Base-by-base conservation (phyloP, 1,140 invertebrate genomes). In the Neuroterus valhalla region DNA sequence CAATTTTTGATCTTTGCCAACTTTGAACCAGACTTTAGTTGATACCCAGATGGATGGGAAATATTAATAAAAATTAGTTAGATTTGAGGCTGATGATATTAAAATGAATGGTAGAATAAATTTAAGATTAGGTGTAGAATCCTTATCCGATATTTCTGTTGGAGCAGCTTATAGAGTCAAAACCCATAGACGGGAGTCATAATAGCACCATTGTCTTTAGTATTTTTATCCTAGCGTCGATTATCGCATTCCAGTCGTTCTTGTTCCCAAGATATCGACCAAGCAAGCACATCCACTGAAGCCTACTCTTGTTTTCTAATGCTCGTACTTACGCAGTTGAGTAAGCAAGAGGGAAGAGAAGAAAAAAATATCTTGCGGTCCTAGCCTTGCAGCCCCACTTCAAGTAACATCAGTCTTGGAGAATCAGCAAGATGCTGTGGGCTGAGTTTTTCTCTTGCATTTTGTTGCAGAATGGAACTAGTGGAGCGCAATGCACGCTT, bases 221-320 rank as follows among this genome's bases (percentile, higher is more conserved):
- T 14, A 14, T 48, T 48, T 48, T 19, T 0, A 19, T 17, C 46
- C 4, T 3, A n/a, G 46, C 1, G 15, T 17, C 17, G 2, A 48
- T 48, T 48, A 48, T 48, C 46, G 46, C 17, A 48, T 19, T 48
- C n/a, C 46, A 48, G 6, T 48, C 46, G n/a, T 48, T 48, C 46
- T 10, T 17, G n/a, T n/a, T 48, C 17, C 15, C 46, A 17, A 48
- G 46, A 48, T 48, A 48, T 17, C 8, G 46, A 46, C 14, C 45
- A n/a, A 11, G 5, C 45, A n/a, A 11, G 5, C 15, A 46, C 45
- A 46, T 46, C 4, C 45, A 11, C n/a, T 46, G 12, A n/a, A n/a
- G n/a, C 5, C n/a, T 15, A 17, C 46, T 19, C 1, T 48, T 48
- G 2, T 48, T 48, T n/a, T 19, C 8, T n/a, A 48, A 48, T 1